Conservation (phyloP, 1,140 invertebrate species). For the Heliconius hermathena region DNA sequence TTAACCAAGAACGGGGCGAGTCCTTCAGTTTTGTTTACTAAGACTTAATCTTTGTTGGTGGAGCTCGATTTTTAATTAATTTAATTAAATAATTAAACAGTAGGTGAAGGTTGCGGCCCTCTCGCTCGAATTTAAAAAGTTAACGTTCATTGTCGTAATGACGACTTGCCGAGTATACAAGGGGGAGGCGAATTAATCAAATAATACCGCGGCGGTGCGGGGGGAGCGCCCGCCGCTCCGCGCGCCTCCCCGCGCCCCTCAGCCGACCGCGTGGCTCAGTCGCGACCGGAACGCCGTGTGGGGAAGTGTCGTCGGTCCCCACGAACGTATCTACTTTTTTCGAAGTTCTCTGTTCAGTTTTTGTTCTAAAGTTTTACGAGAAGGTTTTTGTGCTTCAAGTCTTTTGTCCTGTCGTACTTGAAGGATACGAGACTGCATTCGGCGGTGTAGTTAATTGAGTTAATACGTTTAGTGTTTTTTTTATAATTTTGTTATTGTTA, state of each 20-base stretch:
- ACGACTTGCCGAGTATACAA: slow-evolving; percentile 78
- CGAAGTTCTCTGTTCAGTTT: slow-evolving; percentile 76
- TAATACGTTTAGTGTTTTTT: slow-evolving; percentile 77
- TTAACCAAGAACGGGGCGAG: slow-evolving; percentile 73
- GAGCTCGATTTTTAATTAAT: slow-evolving; percentile 73
- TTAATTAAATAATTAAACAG: slow-evolving; percentile 78
- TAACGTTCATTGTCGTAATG: slow-evolving; percentile 76
- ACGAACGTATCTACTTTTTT: slow-evolving; percentile 76
- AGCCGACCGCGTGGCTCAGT: slow-evolving; percentile 76
- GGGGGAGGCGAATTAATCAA: slow-evolving; percentile 81
- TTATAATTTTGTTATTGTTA: slow-evolving; percentile 69
- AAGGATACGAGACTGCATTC: slow-evolving; percentile 66
- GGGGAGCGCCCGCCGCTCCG: slow-evolving; percentile 51
- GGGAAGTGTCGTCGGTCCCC: slow-evolving; percentile 75
- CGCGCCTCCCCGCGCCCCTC: slow-evolving; percentile 52
- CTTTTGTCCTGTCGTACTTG: slow-evolving; percentile 67
- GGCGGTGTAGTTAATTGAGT: slow-evolving; percentile 71
- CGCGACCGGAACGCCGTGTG: slow-evolving; percentile 67
- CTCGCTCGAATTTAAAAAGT: slow-evolving; percentile 79
- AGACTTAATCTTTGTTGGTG: slow-evolving; percentile 74
- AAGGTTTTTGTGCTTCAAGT: slow-evolving; percentile 72
- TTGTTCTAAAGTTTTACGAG: slow-evolving; percentile 77
- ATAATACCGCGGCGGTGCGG: slow-evolving; percentile 77
- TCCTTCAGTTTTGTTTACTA: slow-evolving; percentile 75
- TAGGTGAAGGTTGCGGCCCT: slow-evolving; percentile 78